Conservation (phyloP, 2,888 invertebrate species). For the Sinohyriopsis cumingii region DNA sequence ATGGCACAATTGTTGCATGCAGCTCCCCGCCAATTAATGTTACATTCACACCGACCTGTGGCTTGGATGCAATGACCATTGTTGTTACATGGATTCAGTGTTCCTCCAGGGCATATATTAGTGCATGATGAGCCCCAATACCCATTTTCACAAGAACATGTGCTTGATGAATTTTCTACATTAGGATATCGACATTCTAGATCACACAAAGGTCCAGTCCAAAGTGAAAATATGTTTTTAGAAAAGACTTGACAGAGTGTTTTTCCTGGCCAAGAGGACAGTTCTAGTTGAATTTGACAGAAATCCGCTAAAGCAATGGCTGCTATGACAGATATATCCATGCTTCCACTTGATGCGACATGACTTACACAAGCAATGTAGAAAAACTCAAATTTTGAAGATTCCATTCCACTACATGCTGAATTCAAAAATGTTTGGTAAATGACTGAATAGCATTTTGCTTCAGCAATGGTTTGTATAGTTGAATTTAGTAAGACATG, state of each 20-base stretch:
- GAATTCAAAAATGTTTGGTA: conserved; percentile 11
- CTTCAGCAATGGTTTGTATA: conserved; percentile 12
- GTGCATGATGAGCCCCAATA: conserved; percentile 46
- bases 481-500: conserved; percentile 16
- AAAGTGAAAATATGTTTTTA: conserved; percentile 20
- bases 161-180: not conserved
- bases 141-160: conserved; percentile 42
- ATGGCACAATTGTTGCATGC: conserved; percentile 37
- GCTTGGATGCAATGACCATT: conserved; percentile 39
- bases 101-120: conserved; percentile 46
- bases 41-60: conserved; percentile 46
- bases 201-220: conserved; percentile 24
- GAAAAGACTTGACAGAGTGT: conserved; percentile 22
- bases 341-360: conserved; percentile 22
- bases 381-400: conserved; percentile 18
- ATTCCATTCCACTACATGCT: conserved; percentile 7
- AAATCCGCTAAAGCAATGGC: conserved; percentile 28
- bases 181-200: conserved; percentile 13
- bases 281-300: conserved; percentile 10
- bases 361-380: conserved; percentile 43
- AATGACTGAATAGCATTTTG: conserved; percentile 15
- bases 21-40: conserved; percentile 32
- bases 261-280: conserved; percentile 33
- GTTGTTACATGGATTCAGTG: conserved; percentile 34
- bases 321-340: conserved; percentile 18